A percentile compares a stretch with the other conserved stretches of the same genome.
Conservation (phyloP, 2,113 vertebrate genomes). For the Alces alces region DNA sequence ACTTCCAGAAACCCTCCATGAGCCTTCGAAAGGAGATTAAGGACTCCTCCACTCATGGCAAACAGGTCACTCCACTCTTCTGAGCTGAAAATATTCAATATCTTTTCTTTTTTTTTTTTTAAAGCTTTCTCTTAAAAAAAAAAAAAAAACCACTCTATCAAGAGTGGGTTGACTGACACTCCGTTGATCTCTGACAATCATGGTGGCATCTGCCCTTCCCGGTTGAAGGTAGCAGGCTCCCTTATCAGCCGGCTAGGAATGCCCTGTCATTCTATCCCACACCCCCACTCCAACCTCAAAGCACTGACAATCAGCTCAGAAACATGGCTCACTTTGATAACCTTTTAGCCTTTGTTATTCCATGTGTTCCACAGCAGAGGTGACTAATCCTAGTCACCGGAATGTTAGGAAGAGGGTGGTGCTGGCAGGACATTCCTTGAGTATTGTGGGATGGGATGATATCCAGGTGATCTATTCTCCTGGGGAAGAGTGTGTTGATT, state of each 20-base stretch:
- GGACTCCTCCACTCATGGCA: neutral
- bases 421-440: neutral
- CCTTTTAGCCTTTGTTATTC: neutral
- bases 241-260: neutral
- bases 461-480: neutral
- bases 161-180: neutral
- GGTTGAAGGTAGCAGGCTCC: neutral
- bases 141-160: neutral
- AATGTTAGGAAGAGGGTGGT: neutral
- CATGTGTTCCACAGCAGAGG: neutral
- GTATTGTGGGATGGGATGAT: neutral
- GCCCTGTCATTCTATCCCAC: neutral
- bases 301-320: neutral
- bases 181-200: neutral
- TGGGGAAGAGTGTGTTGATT: neutral
- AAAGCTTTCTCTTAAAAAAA: neutral
- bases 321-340: neutral
- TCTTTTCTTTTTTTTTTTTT: neutral
- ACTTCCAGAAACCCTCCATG: neutral
- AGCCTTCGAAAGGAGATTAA: neutral
- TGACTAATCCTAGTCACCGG: neutral
- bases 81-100: neutral
- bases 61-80: neutral
- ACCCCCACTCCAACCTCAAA: neutral
- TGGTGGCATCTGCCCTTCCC: neutral